A percentile compares a stretch with the other conserved stretches of the same genome.
These are phyloP conservation scores for Gavia stellata DNA, from an alignment of 2,113 vertebrate species.

Conservation along the genomic window DNA sequence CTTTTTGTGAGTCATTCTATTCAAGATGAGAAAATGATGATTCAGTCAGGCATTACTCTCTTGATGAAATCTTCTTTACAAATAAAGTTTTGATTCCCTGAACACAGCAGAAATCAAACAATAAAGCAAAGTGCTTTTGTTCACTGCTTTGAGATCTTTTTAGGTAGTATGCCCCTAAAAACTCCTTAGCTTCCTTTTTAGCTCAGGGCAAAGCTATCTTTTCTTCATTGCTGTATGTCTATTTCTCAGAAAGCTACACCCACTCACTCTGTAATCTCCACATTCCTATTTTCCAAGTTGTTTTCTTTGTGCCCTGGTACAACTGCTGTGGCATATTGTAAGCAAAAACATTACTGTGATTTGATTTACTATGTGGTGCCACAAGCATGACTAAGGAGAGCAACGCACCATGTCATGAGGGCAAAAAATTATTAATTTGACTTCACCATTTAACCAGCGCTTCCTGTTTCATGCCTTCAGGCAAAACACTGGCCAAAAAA, in stretches of 20 bases:
- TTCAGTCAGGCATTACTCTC: not conserved
- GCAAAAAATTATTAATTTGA: not conserved
- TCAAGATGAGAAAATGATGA: not conserved
- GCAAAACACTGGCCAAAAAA: not conserved
- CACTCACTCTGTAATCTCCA: not conserved
- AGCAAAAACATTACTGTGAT: not conserved
- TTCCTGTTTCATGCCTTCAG: not conserved
- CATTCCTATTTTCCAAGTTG: not conserved
- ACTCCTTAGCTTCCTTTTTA: not conserved
- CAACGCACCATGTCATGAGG: not conserved
- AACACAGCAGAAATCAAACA: conserved; percentile 3
- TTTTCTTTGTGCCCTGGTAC: not conserved
- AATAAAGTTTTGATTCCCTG: not conserved
- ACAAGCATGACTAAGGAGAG: not conserved
- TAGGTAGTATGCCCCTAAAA: not conserved
- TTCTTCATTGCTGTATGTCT: not conserved
- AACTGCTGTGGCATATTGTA: not conserved
- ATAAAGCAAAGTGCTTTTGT: not conserved
- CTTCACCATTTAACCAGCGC: not conserved
- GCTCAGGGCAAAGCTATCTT: not conserved
- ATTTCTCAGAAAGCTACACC: not conserved
- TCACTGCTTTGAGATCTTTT: not conserved
- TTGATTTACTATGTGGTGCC: not conserved
- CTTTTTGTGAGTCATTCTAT: not conserved
- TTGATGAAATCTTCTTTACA: not conserved